Evolutionary conservation across 2,888 invertebrate species (phyloP).

Genomic region (Pterostichus niger): DNA sequence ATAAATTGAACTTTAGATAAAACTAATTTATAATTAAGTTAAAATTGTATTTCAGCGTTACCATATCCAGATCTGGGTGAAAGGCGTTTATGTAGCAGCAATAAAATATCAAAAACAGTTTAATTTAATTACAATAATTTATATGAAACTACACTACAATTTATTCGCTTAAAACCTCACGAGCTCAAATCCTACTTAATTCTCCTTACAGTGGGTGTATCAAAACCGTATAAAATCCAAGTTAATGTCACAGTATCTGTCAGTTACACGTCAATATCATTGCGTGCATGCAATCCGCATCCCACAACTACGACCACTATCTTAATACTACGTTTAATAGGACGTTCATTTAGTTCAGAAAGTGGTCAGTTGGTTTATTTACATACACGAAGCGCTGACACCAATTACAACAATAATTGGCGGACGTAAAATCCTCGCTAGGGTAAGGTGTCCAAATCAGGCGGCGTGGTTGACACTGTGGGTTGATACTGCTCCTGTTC

Average conservation of each 20-base stretch:
- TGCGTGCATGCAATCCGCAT: background rate
- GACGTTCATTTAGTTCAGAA: conserved; percentile 44
- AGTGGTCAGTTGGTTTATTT: conserved; percentile 31
- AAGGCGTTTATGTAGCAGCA: no score
- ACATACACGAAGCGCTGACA: conserved; percentile 33
- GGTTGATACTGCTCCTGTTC: no score
- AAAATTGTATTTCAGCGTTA: no score
- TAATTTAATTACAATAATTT: no score
- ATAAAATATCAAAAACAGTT: no score
- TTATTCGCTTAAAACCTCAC: background rate
- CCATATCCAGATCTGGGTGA: no score
- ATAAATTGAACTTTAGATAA: no score
- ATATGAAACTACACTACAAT: background rate
- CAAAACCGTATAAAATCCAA: background rate
- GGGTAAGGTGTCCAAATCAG: conserved; percentile 33
- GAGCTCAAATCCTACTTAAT: conserved; percentile 4
- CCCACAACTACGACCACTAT: conserved; percentile 23
- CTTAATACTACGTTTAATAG: conserved; percentile 52
- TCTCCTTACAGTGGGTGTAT: background rate
- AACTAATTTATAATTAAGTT: no score
- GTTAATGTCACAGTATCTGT: conserved; percentile 7
- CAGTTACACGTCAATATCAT: background rate
- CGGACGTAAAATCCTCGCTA: background rate
- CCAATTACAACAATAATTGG: conserved; percentile 61
- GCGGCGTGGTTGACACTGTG: background rate